These are phyloP conservation scores for Hypothenemus hampei DNA, from an alignment of 1,140 invertebrate genomes.

Conservation along the genomic window DNA sequence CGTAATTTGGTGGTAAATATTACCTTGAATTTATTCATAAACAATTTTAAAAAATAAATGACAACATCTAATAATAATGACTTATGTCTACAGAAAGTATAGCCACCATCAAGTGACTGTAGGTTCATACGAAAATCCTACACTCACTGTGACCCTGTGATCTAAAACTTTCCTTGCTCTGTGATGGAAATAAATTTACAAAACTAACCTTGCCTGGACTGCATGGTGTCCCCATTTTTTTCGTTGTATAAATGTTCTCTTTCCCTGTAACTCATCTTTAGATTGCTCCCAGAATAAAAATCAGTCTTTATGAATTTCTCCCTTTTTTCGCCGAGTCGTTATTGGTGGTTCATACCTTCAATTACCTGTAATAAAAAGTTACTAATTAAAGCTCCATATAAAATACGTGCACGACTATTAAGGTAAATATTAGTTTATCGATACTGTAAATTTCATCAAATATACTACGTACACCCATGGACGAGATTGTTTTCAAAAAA, in stretches of 20 bases:
- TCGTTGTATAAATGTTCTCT: conserved; percentile 24
- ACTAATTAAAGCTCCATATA: no score
- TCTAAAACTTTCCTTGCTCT: no score
- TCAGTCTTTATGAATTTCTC: conserved; percentile 13
- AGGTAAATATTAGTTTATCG: neutral
- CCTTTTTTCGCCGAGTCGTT: conserved; percentile 5
- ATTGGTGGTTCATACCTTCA: neutral
- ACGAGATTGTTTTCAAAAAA: neutral
- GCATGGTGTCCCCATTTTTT: conserved; percentile 18
- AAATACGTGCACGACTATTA: neutral
- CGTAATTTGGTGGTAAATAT: no score
- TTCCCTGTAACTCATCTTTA: conserved; percentile 28
- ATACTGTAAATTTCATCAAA: neutral
- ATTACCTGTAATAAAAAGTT: neutral
- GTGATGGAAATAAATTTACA: no score
- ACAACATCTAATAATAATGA: neutral
- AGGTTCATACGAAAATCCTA: no score
- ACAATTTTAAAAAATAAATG: neutral
- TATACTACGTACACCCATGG: neutral
- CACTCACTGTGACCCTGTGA: no score
- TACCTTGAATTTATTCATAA: no score
- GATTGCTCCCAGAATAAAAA: conserved; percentile 18
- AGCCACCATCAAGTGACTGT: no score
- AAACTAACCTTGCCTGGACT: conserved; percentile 14
- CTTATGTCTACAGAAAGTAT: neutral